Base-by-base conservation (phyloP, 23 tunicate genomes). In the Halocynthia aurantium region DNA sequence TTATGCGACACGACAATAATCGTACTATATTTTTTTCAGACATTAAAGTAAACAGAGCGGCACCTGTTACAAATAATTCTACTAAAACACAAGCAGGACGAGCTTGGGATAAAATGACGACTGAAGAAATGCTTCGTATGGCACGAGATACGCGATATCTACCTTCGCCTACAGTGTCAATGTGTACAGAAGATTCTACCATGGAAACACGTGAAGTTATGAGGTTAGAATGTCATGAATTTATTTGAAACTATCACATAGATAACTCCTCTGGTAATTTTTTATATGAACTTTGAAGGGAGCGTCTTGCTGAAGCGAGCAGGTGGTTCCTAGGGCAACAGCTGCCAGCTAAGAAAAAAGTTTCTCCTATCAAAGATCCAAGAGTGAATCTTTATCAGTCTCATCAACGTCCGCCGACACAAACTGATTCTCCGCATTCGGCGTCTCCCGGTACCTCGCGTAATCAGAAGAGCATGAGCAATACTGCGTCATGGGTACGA, bases 121-220 rank as follows among this genome's bases (percentile, higher is more conserved):
- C 86, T 85, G 98, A 92, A 67, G 98, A 92, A 68, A 81, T 92
- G 82, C 54, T 92, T 50, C 75, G 83, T n/a, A 76, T 63, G 70
- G 91, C 93, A 56, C 88, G 98, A 19, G 92, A 92, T 51, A 72
- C 82, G 60, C 72, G 98, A 71, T 92, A 86, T 76, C 98, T 81
- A 57, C 92, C 98, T 5, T 92, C 98, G 9, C 98, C 98, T 6
- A 81, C 98, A 21, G 76, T 92, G 8, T 92, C 98, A 4, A 79
- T 72, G 55, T 76, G 85, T 44, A 92, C 98, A 5, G 98, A 92
- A 77, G 98, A 92, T 61, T 92, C 98, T 55, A 87, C 98, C 20
- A 80, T 87, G 89, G 98, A 93, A 55, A 40, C 98, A 12, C 85
- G 78, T n/a, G 94, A 93, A 64, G 85, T 82, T 51, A 84, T 93